These are phyloP conservation scores for Andrena trimmerana DNA, from an alignment of 2,888 invertebrate genomes.

Conservation along the genomic window DNA sequence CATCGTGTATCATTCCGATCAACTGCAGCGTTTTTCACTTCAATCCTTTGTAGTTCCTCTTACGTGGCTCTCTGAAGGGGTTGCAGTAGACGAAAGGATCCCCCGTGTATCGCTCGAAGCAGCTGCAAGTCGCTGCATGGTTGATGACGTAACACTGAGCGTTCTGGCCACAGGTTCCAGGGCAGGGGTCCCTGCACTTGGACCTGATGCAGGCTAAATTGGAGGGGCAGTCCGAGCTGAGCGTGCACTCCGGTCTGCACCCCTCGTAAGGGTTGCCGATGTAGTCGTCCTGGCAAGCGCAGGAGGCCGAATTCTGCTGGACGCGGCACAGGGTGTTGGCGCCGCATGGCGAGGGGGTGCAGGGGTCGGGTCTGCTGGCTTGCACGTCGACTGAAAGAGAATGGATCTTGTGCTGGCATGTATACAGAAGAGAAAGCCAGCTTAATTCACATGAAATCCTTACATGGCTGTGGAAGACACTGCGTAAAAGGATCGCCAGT, in stretches of 20 bases:
- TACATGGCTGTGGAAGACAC: conserved; percentile 86
- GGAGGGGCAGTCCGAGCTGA: conserved; percentile 91
- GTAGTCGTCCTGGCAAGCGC: conserved; percentile 91
- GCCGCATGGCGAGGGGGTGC: conserved; percentile 91
- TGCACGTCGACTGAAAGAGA: conserved; percentile 60
- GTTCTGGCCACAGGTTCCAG: conserved; percentile 89
- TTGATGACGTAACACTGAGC: conserved; percentile 85
- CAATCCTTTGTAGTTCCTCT: conserved; percentile 83
- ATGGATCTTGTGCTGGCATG: no score
- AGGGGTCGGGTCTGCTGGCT: conserved; percentile 85
- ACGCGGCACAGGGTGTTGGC: conserved; percentile 91
- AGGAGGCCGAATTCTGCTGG: conserved; percentile 90
- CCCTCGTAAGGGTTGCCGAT: conserved; percentile 90
- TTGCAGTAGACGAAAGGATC: conserved; percentile 88
- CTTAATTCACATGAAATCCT: conserved; percentile 67
- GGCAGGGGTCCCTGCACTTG: conserved; percentile 92
- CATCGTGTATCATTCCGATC: background rate
- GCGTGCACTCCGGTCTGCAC: conserved; percentile 92
- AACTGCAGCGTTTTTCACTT: no score
- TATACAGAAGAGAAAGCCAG: no score
- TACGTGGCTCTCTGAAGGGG: conserved; percentile 88
- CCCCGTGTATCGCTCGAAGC: conserved; percentile 83
- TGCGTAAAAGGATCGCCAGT: conserved; percentile 89
- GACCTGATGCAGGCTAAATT: conserved; percentile 92
- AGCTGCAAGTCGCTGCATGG: conserved; percentile 85